Base-by-base conservation (phyloP, 30 jellyfish, hydroid and myxozoan genomes). In the Rhopilema esculentum region DNA sequence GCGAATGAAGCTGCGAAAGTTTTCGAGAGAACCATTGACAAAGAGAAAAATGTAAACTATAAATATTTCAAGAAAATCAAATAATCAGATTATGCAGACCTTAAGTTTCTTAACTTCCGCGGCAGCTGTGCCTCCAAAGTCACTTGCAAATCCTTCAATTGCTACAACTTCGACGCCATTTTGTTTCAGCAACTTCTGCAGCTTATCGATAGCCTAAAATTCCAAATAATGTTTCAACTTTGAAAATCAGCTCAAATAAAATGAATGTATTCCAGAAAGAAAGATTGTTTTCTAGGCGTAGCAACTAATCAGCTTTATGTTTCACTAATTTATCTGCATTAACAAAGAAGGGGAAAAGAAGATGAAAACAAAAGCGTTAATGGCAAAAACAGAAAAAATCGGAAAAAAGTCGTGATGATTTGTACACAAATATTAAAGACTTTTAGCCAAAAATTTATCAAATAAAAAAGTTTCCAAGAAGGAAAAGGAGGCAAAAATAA, bases 91-190 rank as follows among this genome's bases (percentile, higher is more conserved):
- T 6, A 17, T 9, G 33, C 15, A n/a, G 73, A 87, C 95, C 93
- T 92, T 92, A 70, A 84, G 50, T 32, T 77, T 68, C 31, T 78
- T 83, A 30, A 92, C 80, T 32, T 92, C 91, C n/a, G 65, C 33
- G 7, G 73, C 89, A 9, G 94, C 85, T 0, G 87, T 70, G 17
- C 65, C 87, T 0, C 89, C 93, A 28, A 71, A 70, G n/a, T 69
- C 91, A 68, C 93, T 92, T 31, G 97, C 75, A 51, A 92, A 92
- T 18, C 96, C 97, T 81, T 92, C 98, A 30, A 92, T 77, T 1
- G 98, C 75, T 1, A 87, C 75, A 23, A 77, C 93, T 20, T 86
- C 91, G 49, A 92, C 51, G 19, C 83, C 80, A 1, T 81, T 33
- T 30, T 25, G 29, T 69, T 75, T 87, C 84, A 92, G 29, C 19